Evolutionary conservation across 92 coral and sea anemone species (phyloP).

Genomic region (Siderastrea radians): DNA sequence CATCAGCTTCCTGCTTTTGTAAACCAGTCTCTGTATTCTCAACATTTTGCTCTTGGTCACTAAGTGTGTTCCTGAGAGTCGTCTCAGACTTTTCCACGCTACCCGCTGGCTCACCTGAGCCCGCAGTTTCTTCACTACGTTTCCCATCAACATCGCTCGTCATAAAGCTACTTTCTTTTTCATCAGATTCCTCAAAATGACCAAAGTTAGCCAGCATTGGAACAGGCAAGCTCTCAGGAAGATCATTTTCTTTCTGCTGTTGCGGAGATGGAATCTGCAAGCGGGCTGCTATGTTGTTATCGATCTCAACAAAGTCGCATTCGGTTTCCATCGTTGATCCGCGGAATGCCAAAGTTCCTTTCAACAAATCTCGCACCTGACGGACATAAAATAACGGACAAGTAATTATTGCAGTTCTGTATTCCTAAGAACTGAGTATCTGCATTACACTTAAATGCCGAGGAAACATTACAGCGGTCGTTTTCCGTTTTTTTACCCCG

Average conservation of each 20-base stretch:
- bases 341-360: conserved; percentile 93
- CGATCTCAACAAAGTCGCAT: conserved; percentile 96
- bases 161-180: conserved; percentile 68
- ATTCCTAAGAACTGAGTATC: no score
- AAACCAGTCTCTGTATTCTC: neutral
- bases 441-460: neutral
- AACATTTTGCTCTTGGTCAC: neutral
- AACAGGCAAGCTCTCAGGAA: conserved; percentile 76
- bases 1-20: neutral
- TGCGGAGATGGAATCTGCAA: conserved; percentile 48
- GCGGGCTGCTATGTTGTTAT: conserved; percentile 87
- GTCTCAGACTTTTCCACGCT: neutral
- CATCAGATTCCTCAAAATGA: conserved; percentile 78
- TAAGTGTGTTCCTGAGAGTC: neutral
- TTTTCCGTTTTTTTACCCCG: no score
- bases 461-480: no score
- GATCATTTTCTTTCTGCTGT: conserved; percentile 34
- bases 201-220: conserved; percentile 86
- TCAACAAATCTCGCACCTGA: conserved; percentile 95
- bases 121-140: conserved; percentile 1
- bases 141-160: conserved; percentile 9
- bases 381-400: neutral
- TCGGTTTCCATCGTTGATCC: conserved; percentile 94
- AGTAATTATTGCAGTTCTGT: neutral
- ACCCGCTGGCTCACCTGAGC: neutral